Conservation (phyloP, 2,888 invertebrate species). For the Caenorhabditis auriculariae region DNA sequence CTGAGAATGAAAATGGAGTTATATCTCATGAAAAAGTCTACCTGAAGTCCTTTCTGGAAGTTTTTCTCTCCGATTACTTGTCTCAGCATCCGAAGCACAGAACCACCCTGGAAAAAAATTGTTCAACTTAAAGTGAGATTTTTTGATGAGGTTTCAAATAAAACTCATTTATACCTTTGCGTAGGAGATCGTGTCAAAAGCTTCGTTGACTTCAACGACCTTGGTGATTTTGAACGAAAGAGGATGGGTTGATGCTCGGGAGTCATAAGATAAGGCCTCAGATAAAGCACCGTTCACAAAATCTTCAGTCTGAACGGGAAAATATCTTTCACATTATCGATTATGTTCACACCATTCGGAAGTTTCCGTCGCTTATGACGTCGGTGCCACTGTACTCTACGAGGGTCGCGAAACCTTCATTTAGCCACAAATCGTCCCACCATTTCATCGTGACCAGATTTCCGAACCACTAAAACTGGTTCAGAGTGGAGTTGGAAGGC, state of each 20-base stretch:
- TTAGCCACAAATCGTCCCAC: conserved; percentile 64
- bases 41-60: conserved; percentile 45
- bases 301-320: conserved; percentile 40
- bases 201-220: conserved; percentile 84
- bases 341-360: neutral
- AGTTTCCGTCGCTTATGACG: conserved; percentile 36
- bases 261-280: conserved; percentile 70
- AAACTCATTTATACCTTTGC: conserved; percentile 71
- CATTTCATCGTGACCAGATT: conserved; percentile 64
- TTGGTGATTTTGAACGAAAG: conserved; percentile 81
- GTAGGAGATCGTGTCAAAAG: conserved; percentile 85
- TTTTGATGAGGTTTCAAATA: too few species aligned
- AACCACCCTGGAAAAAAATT: conserved; percentile 66
- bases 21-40: conserved; percentile 6
- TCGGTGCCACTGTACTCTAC: conserved; percentile 54
- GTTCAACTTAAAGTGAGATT: too few species aligned
- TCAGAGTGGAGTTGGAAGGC: neutral
- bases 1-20: conserved; percentile 70
- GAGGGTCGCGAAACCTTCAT: conserved; percentile 54
- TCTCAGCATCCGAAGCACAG: conserved; percentile 46
- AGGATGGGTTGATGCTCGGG: conserved; percentile 80
- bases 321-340: neutral
- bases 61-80: conserved; percentile 40
- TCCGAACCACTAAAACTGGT: conserved; percentile 63
- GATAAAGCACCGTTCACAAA: conserved; percentile 43